Percentiles rank a stretch among this genome's conserved stretches.
Conservation (phyloP, 2,888 invertebrate genomes). For the Microplitis deprimator region DNA sequence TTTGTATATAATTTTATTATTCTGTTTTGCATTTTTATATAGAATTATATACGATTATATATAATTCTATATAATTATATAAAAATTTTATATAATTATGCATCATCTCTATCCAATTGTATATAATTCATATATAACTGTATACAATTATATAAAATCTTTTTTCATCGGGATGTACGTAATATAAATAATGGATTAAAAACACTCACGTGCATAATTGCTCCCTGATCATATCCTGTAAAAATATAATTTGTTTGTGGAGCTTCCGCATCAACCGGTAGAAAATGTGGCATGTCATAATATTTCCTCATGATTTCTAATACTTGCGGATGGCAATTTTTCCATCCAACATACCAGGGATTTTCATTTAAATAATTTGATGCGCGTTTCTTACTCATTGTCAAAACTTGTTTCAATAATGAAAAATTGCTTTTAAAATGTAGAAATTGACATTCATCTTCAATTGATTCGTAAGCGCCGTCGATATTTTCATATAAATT, state of each 20-base stretch:
- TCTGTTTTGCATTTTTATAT: no score
- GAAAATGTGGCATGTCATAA: constrained; percentile 87
- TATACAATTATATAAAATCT: no score
- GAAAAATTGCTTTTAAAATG: constrained; percentile 88
- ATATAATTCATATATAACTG: no score
- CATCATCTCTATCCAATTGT: no score
- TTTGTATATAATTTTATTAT: no score
- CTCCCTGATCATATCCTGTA: constrained; percentile 91
- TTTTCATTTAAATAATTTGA: constrained; percentile 76
- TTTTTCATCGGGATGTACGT: no score
- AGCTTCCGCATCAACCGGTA: constrained; percentile 90
- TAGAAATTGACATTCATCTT: constrained; percentile 89
- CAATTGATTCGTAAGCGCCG: constrained; percentile 82
- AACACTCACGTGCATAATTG: constrained; percentile 87
- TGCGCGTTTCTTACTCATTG: constrained; percentile 80
- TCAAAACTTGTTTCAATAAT: constrained; percentile 83
- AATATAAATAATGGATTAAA: background rate
- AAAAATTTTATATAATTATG: no score
- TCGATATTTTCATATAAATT: constrained; percentile 78
- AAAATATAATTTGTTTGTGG: constrained; percentile 92
- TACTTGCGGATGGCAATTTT: constrained; percentile 89
- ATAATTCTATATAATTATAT: no score
- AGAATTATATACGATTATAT: no score
- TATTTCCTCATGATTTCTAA: constrained; percentile 81
- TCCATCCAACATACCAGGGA: constrained; percentile 95